A percentile compares a stretch with the other conserved stretches of the same genome.
Evolutionary conservation across 2,888 invertebrate species (phyloP).

Genomic region (Drosophila stalkeri): DNA sequence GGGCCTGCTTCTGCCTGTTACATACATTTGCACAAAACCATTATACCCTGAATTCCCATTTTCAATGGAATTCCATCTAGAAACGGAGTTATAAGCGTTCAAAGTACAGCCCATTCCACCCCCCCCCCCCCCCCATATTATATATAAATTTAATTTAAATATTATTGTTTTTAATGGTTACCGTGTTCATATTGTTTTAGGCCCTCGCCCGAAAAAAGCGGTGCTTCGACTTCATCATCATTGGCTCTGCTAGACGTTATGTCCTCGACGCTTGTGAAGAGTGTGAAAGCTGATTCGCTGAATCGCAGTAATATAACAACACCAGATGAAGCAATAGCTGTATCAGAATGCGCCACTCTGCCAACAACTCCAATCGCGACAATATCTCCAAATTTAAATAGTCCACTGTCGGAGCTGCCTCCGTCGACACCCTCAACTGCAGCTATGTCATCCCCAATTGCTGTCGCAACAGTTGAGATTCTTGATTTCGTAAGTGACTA

Average conservation of each 20-base stretch:
- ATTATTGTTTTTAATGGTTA: not conserved
- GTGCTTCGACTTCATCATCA: constrained; percentile 61
- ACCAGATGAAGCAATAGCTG: constrained; percentile 35
- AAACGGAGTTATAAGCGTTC: too few relatives aligned
- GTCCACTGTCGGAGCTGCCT: constrained; percentile 59
- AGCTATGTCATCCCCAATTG: constrained; percentile 65
- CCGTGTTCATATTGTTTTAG: constrained; percentile 24
- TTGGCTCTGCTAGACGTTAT: constrained; percentile 46
- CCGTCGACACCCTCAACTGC: constrained; percentile 62
- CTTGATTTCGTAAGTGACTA: constrained; percentile 52
- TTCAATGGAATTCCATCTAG: too few relatives aligned
- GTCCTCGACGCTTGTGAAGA: constrained; percentile 60
- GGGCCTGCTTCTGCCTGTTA: too few relatives aligned
- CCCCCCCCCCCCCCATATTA: too few relatives aligned
- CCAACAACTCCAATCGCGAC: constrained; percentile 53
- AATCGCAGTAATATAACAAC: constrained; percentile 24
- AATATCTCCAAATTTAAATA: constrained; percentile 45
- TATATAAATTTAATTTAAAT: not conserved
- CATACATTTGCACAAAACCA: too few relatives aligned
- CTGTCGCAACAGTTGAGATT: constrained; percentile 68
- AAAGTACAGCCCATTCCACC: too few relatives aligned
- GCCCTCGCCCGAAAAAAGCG: constrained; percentile 38
- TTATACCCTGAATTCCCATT: too few relatives aligned
- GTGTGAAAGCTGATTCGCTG: constrained; percentile 22
- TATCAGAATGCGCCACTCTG: constrained; percentile 51